These are phyloP conservation scores for Drepana falcataria DNA, from an alignment of 2,888 invertebrate species.

Conservation along the genomic window DNA sequence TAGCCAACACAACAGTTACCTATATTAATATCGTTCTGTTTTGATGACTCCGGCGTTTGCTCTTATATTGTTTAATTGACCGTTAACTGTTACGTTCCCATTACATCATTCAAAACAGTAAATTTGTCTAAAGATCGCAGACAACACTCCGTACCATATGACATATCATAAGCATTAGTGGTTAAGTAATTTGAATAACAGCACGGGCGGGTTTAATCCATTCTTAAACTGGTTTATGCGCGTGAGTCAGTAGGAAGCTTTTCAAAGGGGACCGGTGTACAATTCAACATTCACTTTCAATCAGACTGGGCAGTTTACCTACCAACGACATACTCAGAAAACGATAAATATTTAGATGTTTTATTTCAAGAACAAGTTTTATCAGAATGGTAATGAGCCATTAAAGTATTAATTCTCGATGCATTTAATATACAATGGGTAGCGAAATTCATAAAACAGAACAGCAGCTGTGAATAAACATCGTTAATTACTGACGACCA, in stretches of 20 bases:
- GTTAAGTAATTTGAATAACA: neutral
- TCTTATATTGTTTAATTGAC: slow-evolving; percentile 17
- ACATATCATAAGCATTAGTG: neutral
- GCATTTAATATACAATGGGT: neutral
- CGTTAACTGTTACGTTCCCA: neutral
- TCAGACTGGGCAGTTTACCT: neutral
- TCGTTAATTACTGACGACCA: neutral
- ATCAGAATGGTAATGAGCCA: neutral
- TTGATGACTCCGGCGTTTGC: slow-evolving; percentile 20
- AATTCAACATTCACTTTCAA: slow-evolving; percentile 3
- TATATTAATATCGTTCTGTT: slow-evolving; percentile 34
- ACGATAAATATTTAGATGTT: neutral
- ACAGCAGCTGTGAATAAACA: neutral
- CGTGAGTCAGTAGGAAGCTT: slow-evolving; percentile 16
- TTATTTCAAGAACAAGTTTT: neutral
- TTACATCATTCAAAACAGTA: neutral
- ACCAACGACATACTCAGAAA: neutral
- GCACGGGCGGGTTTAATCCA: neutral
- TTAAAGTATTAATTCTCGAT: neutral
- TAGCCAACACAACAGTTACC: slow-evolving; percentile 31
- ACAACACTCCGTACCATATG: neutral
- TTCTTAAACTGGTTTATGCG: slow-evolving; percentile 9
- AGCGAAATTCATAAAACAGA: neutral
- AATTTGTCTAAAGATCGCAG: neutral
- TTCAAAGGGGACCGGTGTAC: slow-evolving; percentile 12